Conservation (phyloP, 2,888 invertebrate species). For the Zhuqinia jingwanae region DNA sequence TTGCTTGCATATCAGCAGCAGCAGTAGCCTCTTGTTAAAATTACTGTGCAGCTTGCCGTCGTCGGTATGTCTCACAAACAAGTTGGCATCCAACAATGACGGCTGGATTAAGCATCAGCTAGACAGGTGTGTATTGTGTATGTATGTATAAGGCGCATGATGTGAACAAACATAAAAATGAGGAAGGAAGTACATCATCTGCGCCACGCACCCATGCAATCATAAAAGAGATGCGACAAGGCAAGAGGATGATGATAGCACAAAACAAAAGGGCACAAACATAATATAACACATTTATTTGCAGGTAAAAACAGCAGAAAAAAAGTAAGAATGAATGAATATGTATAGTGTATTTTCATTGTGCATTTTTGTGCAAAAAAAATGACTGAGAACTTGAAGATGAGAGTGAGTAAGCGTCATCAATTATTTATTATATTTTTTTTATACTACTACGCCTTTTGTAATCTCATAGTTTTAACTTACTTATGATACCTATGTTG, state of each 20-base stretch:
- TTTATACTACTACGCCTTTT: not conserved
- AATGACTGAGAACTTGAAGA: slow-evolving; percentile 14
- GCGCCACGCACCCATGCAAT: not conserved
- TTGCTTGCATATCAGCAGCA: slow-evolving; percentile 15
- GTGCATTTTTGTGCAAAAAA: not conserved
- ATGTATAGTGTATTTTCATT: too few species aligned
- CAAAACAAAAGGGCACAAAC: slow-evolving; percentile 8
- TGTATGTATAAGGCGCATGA: not conserved
- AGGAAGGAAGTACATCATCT: slow-evolving; percentile 37
- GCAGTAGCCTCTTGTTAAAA: not conserved
- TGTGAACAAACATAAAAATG: slow-evolving; percentile 9
- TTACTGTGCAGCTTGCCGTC: not conserved
- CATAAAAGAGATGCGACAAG: slow-evolving; percentile 21
- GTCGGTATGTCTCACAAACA: not conserved
- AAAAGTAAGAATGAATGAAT: not conserved
- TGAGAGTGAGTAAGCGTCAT: not conserved
- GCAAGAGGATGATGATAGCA: not conserved
- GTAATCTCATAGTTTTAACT: slow-evolving; percentile 24
- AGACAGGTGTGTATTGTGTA: too few species aligned
- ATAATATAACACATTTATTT: not conserved
- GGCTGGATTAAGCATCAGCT: slow-evolving; percentile 26
- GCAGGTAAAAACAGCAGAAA: too few species aligned
- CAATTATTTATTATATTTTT: not conserved
- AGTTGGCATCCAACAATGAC: slow-evolving; percentile 16
- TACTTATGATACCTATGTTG: too few species aligned